Conservation (phyloP, 2,113 vertebrate species). For the Entosphenus tridentatus region DNA sequence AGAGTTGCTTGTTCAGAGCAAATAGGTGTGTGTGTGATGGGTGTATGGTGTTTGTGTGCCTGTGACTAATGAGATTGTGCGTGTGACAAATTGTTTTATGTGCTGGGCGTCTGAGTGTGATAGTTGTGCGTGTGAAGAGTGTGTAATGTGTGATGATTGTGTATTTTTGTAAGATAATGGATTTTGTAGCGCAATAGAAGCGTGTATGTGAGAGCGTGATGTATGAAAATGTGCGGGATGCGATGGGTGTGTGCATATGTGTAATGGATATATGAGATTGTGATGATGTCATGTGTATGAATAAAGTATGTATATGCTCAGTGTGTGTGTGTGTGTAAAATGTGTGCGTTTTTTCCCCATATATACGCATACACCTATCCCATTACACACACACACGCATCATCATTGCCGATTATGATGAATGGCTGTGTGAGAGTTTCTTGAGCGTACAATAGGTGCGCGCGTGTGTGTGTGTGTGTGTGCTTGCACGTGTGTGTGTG, state of each 20-base stretch:
- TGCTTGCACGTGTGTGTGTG: neutral
- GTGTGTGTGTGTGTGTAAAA: conserved; percentile 1
- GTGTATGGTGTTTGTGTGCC: neutral
- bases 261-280: neutral
- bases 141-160: neutral
- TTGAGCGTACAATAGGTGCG: neutral
- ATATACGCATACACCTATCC: neutral
- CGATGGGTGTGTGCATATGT: neutral
- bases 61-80: neutral
- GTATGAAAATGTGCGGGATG: neutral
- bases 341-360: neutral
- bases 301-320: neutral
- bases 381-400: too few species aligned
- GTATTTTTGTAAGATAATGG: neutral
- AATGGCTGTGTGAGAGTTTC: too few species aligned
- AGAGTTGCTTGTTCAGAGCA: too few species aligned
- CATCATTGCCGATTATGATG: too few species aligned
- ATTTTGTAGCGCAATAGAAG: neutral
- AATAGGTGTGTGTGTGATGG: neutral
- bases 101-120: neutral
- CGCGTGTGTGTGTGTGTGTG: conserved; percentile 3
- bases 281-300: neutral
- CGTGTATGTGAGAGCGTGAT: neutral
- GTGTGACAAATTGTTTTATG: neutral
- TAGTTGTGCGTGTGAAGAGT: neutral